A percentile compares a stretch with the other conserved stretches of the same genome.
Evolutionary conservation across 2,888 invertebrate species (phyloP).

Genomic region (Tenthredo notha): DNA sequence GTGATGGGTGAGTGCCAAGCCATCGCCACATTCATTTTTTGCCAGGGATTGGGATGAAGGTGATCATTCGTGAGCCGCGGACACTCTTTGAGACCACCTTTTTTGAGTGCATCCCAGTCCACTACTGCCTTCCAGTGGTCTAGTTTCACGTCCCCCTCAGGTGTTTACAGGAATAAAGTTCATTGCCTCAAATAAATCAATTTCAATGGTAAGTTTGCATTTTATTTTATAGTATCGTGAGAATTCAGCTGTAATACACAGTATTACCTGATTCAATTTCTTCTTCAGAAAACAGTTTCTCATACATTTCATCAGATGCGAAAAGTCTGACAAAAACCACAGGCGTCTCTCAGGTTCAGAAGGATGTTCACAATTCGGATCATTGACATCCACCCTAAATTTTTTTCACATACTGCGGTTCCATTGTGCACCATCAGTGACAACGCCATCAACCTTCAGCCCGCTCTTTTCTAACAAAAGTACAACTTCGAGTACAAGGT

Average conservation of each 20-base stretch:
- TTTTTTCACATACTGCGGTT: conserved; percentile 64
- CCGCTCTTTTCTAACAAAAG: conserved; percentile 7
- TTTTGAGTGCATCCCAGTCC: background rate
- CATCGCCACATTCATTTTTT: too few species aligned
- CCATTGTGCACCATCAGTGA: conserved; percentile 65
- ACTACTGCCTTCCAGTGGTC: conserved; percentile 16
- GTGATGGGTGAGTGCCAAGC: too few species aligned
- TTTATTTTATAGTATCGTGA: conserved; percentile 3
- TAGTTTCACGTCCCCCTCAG: background rate
- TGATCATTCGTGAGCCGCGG: too few species aligned
- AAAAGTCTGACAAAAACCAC: conserved; percentile 65
- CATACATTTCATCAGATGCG: conserved; percentile 62
- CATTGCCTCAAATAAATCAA: background rate
- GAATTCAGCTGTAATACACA: background rate
- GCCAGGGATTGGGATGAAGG: too few species aligned
- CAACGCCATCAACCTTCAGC: conserved; percentile 57
- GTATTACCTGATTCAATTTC: conserved; percentile 7
- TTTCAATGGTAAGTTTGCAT: background rate
- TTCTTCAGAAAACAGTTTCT: conserved; percentile 1
- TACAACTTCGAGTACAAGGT: conserved; percentile 7
- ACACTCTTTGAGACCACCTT: too few species aligned
- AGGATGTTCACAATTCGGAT: conserved; percentile 63
- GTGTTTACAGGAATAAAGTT: background rate
- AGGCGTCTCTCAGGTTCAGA: conserved; percentile 56
- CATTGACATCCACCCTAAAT: conserved; percentile 56